These are phyloP conservation scores for Cygnus atratus DNA, from an alignment of 2,113 vertebrate genomes.

Conservation along the genomic window DNA sequence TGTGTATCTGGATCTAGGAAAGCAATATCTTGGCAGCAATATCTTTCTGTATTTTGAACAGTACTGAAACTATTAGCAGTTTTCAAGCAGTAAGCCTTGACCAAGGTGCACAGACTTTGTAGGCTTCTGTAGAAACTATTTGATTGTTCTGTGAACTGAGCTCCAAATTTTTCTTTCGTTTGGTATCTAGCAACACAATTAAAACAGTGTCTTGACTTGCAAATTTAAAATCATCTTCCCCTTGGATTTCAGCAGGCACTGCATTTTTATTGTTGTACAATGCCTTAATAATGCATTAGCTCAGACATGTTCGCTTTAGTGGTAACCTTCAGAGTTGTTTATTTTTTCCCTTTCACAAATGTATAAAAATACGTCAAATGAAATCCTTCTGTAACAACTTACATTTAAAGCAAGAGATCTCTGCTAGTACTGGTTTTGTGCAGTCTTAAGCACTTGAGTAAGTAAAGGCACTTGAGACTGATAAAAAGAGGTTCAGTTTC, in stretches of 20 bases:
- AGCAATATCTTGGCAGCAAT: background rate
- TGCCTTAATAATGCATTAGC: background rate
- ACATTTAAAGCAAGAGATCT: background rate
- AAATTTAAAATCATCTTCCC: background rate
- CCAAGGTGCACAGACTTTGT: background rate
- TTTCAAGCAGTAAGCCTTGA: background rate
- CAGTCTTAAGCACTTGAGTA: background rate
- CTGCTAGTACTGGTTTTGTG: background rate
- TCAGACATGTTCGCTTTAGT: background rate
- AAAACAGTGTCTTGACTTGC: background rate
- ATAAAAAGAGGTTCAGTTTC: background rate
- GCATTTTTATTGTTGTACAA: background rate
- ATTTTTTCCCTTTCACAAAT: background rate
- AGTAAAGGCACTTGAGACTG: background rate
- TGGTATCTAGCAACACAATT: background rate
- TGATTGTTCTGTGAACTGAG: background rate
- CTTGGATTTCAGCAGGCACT: background rate
- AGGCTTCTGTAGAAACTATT: background rate
- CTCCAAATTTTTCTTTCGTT: background rate
- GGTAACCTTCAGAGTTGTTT: background rate
- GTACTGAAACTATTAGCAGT: background rate
- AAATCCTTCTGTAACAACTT: background rate
- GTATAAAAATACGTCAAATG: background rate
- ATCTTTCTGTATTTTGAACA: background rate
- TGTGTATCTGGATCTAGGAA: background rate